Evolutionary conservation across 2,888 invertebrate genomes (phyloP).

Genomic region (Adineta ricciae): DNA sequence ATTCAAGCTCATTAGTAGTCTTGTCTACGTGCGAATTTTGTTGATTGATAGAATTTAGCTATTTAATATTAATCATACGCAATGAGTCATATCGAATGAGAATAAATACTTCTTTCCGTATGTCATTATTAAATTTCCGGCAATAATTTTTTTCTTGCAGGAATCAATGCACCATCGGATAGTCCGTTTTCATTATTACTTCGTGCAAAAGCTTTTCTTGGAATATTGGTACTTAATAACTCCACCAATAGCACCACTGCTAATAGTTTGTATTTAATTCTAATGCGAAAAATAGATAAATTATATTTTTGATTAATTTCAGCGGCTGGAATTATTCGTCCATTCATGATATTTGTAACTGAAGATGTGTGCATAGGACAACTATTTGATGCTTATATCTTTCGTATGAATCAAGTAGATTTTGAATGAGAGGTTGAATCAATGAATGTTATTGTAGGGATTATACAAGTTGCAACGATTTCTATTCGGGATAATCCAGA

Average conservation of each 20-base stretch:
- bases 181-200: neutral
- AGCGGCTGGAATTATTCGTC: constrained; percentile 8
- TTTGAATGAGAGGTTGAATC: neutral
- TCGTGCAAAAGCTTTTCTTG: neutral
- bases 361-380: neutral
- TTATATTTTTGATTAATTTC: neutral
- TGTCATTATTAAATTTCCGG: too few species aligned
- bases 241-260: neutral
- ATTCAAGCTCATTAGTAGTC: too few species aligned
- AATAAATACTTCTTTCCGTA: too few species aligned
- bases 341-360: neutral
- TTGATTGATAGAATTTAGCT: too few species aligned
- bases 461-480: neutral
- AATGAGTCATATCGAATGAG: too few species aligned
- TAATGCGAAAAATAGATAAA: too few species aligned
- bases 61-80: too few species aligned
- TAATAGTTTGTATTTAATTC: neutral
- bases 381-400: neutral
- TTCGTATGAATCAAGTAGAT: neutral
- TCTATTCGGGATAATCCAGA: neutral
- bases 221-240: neutral
- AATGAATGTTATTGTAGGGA: neutral
- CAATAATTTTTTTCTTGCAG: too few species aligned
- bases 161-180: neutral
- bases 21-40: too few species aligned